These are phyloP conservation scores for Saiga tatarica DNA, from an alignment of 2,113 vertebrate genomes.

Conservation along the genomic window DNA sequence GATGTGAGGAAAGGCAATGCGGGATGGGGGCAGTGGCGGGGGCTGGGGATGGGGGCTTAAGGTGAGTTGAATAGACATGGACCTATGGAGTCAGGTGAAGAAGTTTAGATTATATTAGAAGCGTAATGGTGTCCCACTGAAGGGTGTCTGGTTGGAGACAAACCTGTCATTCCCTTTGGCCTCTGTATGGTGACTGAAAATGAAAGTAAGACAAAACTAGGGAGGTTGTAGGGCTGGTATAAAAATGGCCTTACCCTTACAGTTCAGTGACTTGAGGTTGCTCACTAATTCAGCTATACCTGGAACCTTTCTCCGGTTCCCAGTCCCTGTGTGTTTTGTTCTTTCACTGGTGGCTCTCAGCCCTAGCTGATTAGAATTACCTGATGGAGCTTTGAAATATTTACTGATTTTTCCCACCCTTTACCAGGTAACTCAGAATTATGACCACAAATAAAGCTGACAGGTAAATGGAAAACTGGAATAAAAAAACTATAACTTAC, in stretches of 20 bases:
- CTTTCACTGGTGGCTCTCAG: not conserved
- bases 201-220: not conserved
- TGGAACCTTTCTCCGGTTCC: not conserved
- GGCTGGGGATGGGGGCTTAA: not conserved
- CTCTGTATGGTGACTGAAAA: not conserved
- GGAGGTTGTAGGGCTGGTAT: not conserved
- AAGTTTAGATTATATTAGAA: not conserved
- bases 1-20: not conserved
- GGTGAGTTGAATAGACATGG: not conserved
- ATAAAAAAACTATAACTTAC: not conserved
- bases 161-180: not conserved
- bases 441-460: not conserved
- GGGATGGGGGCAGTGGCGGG: fast-evolving
- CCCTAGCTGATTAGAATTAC: not conserved
- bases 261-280: not conserved
- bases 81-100: not conserved
- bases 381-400: not conserved
- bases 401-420: not conserved
- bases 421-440: not conserved
- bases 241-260: not conserved
- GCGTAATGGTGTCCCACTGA: not conserved
- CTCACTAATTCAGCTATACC: not conserved
- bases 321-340: not conserved
- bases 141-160: not conserved
- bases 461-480: not conserved